phyloP scores from a whole-genome alignment of 2,888 invertebrate genomes.

The Tachina lurida region DNA sequence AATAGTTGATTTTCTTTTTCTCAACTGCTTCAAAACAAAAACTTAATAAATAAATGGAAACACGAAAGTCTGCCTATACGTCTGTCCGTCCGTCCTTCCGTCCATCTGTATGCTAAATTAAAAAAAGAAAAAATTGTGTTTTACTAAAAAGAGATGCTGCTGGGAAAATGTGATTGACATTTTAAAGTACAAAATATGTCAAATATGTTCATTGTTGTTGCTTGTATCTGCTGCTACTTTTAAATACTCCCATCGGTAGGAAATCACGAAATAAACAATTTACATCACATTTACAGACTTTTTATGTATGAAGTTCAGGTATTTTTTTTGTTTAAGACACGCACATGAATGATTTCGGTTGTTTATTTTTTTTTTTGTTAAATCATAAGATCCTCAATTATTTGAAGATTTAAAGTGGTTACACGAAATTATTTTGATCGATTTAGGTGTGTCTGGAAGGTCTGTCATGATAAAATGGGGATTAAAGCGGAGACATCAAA shows the following conservation, averaged over 20 bases:
- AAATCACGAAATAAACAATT: constrained; percentile 59
- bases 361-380: background rate
- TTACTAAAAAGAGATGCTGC: constrained; percentile 18
- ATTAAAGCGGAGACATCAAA: constrained; percentile 18
- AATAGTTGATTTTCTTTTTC: background rate
- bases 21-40: constrained; percentile 6
- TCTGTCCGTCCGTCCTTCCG: background rate
- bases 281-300: constrained; percentile 32
- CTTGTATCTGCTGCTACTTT: constrained; percentile 28
- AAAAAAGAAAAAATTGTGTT: background rate
- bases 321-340: constrained; percentile 56
- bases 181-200: constrained; percentile 66
- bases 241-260: constrained; percentile 66
- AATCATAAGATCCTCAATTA: constrained; percentile 32
- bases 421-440: constrained; percentile 28
- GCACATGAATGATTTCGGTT: constrained; percentile 39
- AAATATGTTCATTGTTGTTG: constrained; percentile 56
- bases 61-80: constrained; percentile 1
- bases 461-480: background rate
- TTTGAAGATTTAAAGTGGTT: constrained; percentile 32
- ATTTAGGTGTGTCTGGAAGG: background rate
- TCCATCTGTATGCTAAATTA: constrained; percentile 7
- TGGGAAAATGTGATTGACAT: constrained; percentile 64
- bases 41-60: constrained; percentile 11
- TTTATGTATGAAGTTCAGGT: constrained; percentile 31